Conservation (phyloP, 2,797 vertebrate genomes). For the Lutjanus argentimaculatus region DNA sequence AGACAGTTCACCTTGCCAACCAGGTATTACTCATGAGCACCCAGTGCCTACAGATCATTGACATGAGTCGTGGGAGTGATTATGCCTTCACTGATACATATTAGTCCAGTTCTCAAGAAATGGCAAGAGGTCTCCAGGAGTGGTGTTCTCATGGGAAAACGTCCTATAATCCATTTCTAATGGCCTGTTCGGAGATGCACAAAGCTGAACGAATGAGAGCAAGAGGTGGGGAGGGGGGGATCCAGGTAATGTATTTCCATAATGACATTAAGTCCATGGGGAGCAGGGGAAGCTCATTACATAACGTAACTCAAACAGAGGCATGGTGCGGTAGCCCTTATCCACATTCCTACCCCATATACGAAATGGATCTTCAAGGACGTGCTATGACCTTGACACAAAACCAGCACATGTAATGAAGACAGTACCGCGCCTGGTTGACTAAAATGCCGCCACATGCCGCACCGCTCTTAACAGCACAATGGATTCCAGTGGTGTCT, state of each 20-base stretch:
- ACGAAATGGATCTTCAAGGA: constrained; percentile 77
- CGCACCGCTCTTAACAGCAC: background rate
- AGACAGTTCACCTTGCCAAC: constrained; percentile 14
- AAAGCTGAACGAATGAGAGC: constrained; percentile 59
- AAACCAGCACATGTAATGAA: constrained; percentile 56
- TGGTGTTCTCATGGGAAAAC: constrained; percentile 67
- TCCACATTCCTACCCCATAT: constrained; percentile 59
- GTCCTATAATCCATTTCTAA: constrained; percentile 82
- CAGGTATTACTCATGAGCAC: constrained; percentile 37
- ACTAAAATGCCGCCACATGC: constrained; percentile 7
- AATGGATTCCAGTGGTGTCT: constrained; percentile 7
- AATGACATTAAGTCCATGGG: constrained; percentile 82
- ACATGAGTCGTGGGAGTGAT: constrained; percentile 60
- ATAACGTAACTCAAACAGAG: constrained; percentile 73
- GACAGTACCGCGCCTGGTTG: constrained; percentile 11
- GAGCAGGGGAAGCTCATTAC: constrained; percentile 79
- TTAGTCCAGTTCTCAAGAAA: constrained; percentile 67
- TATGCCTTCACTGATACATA: constrained; percentile 53
- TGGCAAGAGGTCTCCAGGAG: constrained; percentile 61
- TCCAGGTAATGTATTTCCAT: constrained; percentile 84
- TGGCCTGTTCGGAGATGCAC: constrained; percentile 71
- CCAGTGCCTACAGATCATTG: constrained; percentile 48
- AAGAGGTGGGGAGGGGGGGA: constrained; percentile 38
- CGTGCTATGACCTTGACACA: constrained; percentile 69
- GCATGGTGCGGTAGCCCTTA: constrained; percentile 41